Conservation (phyloP, 2,888 invertebrate genomes). For the Philaethria dido region DNA sequence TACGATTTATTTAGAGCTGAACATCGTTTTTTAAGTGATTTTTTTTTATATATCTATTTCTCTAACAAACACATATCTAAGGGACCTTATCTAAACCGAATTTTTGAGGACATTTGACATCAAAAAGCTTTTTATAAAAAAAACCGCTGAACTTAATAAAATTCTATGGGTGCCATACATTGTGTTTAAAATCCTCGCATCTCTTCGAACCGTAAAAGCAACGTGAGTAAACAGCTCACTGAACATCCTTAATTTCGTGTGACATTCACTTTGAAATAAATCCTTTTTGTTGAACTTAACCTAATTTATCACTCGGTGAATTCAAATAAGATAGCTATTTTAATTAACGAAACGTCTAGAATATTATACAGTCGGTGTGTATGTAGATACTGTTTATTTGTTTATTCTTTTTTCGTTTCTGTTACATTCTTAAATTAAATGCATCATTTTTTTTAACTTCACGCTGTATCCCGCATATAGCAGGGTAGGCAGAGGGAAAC, state of each 20-base stretch:
- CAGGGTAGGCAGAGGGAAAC: too few relatives aligned
- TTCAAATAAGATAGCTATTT: slow-evolving; percentile 15
- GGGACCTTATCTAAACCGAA: too few relatives aligned
- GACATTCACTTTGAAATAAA: slow-evolving; percentile 28
- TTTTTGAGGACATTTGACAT: too few relatives aligned
- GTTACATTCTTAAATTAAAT: too few relatives aligned
- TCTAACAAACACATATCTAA: too few relatives aligned
- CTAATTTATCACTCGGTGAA: slow-evolving; percentile 14
- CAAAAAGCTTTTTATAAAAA: background rate
- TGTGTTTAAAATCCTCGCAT: slow-evolving; percentile 6
- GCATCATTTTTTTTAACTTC: too few relatives aligned
- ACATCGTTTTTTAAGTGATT: too few relatives aligned
- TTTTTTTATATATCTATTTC: too few relatives aligned
- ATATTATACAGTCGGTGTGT: background rate
- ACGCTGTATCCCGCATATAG: too few relatives aligned
- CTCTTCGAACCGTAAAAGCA: slow-evolving; percentile 8
- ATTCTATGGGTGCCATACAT: slow-evolving; percentile 4
- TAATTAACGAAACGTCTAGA: background rate
- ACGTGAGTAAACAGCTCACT: slow-evolving; percentile 22
- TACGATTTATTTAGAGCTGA: too few relatives aligned
- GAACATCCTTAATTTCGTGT: slow-evolving; percentile 24
- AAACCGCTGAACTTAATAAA: background rate
- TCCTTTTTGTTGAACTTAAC: slow-evolving; percentile 22
- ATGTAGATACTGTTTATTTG: background rate
- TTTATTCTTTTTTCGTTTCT: background rate